Base-by-base conservation (phyloP, 2,888 invertebrate species). In the Polietes domitor region DNA sequence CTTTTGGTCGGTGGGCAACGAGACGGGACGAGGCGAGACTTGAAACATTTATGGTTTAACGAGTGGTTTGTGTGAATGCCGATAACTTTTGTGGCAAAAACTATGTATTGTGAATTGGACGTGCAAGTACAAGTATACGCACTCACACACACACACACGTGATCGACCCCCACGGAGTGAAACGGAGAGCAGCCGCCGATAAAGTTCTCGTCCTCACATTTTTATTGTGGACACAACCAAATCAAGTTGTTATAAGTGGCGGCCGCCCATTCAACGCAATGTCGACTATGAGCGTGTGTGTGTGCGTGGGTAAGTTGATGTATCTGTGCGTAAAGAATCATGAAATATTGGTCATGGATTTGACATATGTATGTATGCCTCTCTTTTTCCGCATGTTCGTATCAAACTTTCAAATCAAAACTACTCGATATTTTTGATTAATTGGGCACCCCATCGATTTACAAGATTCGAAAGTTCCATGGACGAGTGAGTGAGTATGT, bases 31-130 rank as follows among this genome's bases (percentile, higher is more conserved):
- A 75, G 83, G 72, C 78, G 78, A 81, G 84, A 84, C 84, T 78
- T 84, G 81, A 84, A 79, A 79, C 84, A 79, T 84, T 81, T 84
- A 84, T 84, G 81, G 81, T 81, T 84, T 81, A 84, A 84, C 84
- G 81, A 84, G 81, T 84, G 78, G 84, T 84, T 84, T 84, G 78
- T 81, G 81, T 78, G 81, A 84, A 81, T 41, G 47, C 70, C 81
- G 84, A 84, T 81, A 84, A 84, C 81, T 84, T 81, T 79, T 84
- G 84, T 77, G 81, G 81, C 71, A 81, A 84, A 80, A 84, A 81
- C 84, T 81, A 81, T n/a, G n/a, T n/a, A n/a, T 81, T 84, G 75
- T 73, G 77, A 76, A 68, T 43, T 78, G 78, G 76, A 84, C 84
- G 80, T 84, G 78, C n/a, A n/a, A 76, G 75, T 76, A 47, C 53